phyloP scores from a whole-genome alignment of 2,888 invertebrate species.

The Cyrtodaria siliqua region DNA sequence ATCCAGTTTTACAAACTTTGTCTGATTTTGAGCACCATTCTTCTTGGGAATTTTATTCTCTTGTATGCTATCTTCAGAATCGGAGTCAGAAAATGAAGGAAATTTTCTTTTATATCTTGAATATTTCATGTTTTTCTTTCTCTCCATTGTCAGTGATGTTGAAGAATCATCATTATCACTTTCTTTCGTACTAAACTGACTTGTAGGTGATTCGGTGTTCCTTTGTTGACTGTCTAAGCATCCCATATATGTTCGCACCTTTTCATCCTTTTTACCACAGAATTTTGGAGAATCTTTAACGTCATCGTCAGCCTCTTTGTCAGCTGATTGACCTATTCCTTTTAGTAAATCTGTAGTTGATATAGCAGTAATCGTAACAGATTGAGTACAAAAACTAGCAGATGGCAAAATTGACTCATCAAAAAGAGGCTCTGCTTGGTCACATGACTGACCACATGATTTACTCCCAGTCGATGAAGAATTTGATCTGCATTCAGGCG shows the following conservation, averaged over 20 bases:
- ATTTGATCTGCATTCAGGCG: neutral
- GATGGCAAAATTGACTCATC: conserved; percentile 5
- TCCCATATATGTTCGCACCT: neutral
- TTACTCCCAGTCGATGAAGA: neutral
- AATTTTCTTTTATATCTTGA: conserved; percentile 49
- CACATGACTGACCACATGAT: too few relatives aligned
- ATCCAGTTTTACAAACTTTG: conserved; percentile 41
- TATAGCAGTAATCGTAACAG: too few relatives aligned
- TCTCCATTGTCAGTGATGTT: neutral
- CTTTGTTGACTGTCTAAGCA: too few relatives aligned
- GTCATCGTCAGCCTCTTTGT: neutral
- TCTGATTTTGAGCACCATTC: neutral
- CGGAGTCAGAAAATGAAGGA: conserved; percentile 61
- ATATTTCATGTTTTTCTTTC: neutral
- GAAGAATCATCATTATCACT: too few relatives aligned
- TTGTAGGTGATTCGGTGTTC: too few relatives aligned
- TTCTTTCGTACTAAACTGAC: too few relatives aligned
- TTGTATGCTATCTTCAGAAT: conserved; percentile 30
- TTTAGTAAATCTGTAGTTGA: neutral
- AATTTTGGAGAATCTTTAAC: conserved; percentile 21
- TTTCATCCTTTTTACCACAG: conserved; percentile 1
- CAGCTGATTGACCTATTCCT: too few relatives aligned
- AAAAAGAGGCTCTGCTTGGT: neutral
- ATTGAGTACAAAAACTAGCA: conserved; percentile 1
- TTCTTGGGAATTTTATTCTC: conserved; percentile 3